phyloP scores from a whole-genome alignment of 1,140 invertebrate species.

The Heterodera carotae region DNA sequence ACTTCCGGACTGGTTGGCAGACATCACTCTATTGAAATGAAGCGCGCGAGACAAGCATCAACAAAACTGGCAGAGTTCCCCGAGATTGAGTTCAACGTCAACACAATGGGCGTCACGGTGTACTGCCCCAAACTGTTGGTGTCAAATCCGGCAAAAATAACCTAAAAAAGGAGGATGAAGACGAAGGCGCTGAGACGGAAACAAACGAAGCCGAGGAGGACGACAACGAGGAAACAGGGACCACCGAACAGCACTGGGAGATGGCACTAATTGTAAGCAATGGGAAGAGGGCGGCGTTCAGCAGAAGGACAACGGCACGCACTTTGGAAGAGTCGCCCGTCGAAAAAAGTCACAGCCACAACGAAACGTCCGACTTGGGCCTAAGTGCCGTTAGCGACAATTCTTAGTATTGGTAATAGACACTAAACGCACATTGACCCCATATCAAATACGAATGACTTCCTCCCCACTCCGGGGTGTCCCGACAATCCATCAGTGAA shows the following conservation, averaged over 20 bases:
- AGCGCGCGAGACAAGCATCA: no score
- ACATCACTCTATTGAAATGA: no score
- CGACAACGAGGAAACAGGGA: background rate
- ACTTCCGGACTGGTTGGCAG: no score
- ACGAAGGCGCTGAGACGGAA: constrained; percentile 16
- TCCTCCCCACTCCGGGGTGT: background rate
- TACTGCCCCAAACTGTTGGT: no score
- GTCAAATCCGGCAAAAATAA: constrained; percentile 41
- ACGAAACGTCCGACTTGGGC: constrained; percentile 29
- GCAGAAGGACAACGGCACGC: constrained; percentile 4
- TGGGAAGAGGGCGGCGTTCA: no score
- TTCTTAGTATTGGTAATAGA: background rate
- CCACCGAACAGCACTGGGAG: no score
- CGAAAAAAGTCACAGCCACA: background rate
- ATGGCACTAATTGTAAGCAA: background rate
- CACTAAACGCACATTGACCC: no score
- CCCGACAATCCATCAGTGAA: no score
- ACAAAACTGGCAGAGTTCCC: no score
- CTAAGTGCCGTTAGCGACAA: constrained; percentile 21
- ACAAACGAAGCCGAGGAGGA: constrained; percentile 18
- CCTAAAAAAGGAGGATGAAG: constrained; percentile 9
- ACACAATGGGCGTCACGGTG: no score
- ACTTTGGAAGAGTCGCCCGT: background rate
- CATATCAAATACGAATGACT: no score
- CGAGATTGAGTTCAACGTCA: no score